Conservation (phyloP, 2,113 vertebrate species). For the Callionymus lyra region DNA sequence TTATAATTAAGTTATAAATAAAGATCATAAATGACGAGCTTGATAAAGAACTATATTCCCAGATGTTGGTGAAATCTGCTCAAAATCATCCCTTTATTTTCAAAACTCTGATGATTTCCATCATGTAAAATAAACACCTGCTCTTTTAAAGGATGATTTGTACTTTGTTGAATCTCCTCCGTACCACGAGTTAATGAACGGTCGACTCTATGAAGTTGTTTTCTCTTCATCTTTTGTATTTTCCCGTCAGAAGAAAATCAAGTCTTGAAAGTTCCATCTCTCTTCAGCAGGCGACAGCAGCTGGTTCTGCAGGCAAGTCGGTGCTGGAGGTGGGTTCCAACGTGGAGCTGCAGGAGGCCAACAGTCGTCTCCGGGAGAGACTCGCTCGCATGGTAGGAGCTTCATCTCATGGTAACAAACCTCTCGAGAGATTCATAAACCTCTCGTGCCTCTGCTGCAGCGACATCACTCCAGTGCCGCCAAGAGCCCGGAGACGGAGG, state of each 20-base stretch:
- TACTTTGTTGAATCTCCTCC: no score
- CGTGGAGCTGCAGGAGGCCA: slow-evolving; percentile 42
- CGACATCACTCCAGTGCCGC: slow-evolving; percentile 36
- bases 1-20: no score
- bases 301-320: slow-evolving; percentile 53
- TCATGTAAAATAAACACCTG: no score
- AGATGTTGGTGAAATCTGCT: no score
- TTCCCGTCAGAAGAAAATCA: no score
- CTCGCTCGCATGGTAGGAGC: slow-evolving; percentile 58
- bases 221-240: neutral
- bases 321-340: slow-evolving; percentile 30
- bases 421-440: neutral
- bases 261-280: neutral
- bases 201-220: no score
- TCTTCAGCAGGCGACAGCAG: slow-evolving; percentile 33
- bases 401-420: slow-evolving; percentile 1
- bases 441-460: neutral
- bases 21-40: no score
- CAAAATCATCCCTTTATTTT: no score
- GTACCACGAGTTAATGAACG: no score
- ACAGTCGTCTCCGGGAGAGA: slow-evolving; percentile 52
- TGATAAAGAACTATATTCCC: no score
- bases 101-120: no score
- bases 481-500: slow-evolving; percentile 22
- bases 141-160: no score